Percentiles rank a stretch among this genome's conserved stretches.
Evolutionary conservation across 2,797 vertebrate species (phyloP).

Genomic region (Peromyscus aztecus): DNA sequence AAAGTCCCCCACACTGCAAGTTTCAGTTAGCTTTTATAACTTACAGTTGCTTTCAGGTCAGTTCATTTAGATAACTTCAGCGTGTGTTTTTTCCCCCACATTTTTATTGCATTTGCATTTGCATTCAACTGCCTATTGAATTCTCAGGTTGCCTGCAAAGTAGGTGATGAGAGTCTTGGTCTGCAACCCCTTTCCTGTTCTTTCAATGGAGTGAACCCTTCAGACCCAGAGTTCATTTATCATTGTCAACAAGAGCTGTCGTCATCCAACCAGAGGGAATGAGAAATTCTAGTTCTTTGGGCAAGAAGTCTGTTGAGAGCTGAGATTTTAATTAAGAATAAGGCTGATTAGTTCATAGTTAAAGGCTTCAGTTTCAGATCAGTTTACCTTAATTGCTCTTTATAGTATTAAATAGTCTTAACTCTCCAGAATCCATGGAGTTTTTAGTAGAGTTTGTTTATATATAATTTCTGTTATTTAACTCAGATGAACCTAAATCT

Average conservation of each 20-base stretch:
- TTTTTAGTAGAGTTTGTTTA: conserved; percentile 74
- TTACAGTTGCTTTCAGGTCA: conserved; percentile 30
- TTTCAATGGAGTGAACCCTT: conserved; percentile 55
- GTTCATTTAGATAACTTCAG: conserved; percentile 45
- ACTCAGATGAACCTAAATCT: conserved; percentile 79
- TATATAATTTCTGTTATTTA: conserved; percentile 82
- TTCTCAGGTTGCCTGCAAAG: conserved; percentile 65
- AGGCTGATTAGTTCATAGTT: conserved; percentile 70
- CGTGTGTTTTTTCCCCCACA: background rate
- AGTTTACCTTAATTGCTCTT: conserved; percentile 58
- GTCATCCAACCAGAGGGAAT: conserved; percentile 42
- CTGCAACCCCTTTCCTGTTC: conserved; percentile 52
- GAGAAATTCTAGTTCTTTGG: conserved; percentile 74
- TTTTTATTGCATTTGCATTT: conserved; percentile 55
- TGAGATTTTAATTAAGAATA: conserved; percentile 78
- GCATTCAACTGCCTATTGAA: conserved; percentile 46
- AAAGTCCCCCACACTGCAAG: background rate
- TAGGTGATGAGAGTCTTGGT: conserved; percentile 50
- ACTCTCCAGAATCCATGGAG: conserved; percentile 78
- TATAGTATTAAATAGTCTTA: conserved; percentile 68
- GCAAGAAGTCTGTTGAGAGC: conserved; percentile 31
- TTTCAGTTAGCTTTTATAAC: background rate
- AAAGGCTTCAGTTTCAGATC: conserved; percentile 68
- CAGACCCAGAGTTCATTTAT: conserved; percentile 59
- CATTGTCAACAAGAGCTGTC: conserved; percentile 70